Evolutionary conservation across 2,888 invertebrate species (phyloP), one percentile per base, ranked within the genome.

Genomic region (Argyresthia goedartella): DNA sequence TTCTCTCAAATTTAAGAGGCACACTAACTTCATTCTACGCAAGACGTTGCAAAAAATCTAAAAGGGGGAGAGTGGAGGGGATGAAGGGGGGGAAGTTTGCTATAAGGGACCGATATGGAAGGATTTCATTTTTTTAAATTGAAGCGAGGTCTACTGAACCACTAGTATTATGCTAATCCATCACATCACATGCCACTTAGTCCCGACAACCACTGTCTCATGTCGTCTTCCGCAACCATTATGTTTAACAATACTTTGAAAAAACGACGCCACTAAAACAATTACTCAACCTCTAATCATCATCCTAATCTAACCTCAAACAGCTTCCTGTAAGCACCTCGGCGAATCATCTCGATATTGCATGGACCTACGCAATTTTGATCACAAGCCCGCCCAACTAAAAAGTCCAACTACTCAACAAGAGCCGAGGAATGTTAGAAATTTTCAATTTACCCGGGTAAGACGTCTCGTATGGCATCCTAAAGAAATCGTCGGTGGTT

Each of bases 291-390:
- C 63, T 62, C 60, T 73, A 71, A 75, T 73, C 48, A 33, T 13
- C 55, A 59, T 64, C 56, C 62, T 73, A 71, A 75, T 73, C 68
- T 64, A 64, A 69, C 67, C 72, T 69, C 72, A 68, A 68, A 62
- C 56, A 61, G 59, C 52, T 59, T 62, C 64, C 66, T 62, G 56
- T 59, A 56, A 62, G 62, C 56, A 59, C 58, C 64, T 64, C 65
- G 61, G 65, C 59, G 63, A 66, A 69, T 51, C 48, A 48, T 42
- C 49, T 11, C 49, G 42, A 41, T 39, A 41, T 49, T 49, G 41
- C 48, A 15, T 35, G 15, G 36, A 14, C 9, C 36, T n/a, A 14
- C 41, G 53, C 50, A 53, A 52, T 56, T 54, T 51, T 46, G 52
- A 51, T 49, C 58, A 66, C 60, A 63, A 71, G 56, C 62, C 66